A percentile compares a stretch with the other conserved stretches of the same genome.
phyloP scores from a whole-genome alignment of 2,888 invertebrate genomes.

The Tanaodytes sp. region DNA sequence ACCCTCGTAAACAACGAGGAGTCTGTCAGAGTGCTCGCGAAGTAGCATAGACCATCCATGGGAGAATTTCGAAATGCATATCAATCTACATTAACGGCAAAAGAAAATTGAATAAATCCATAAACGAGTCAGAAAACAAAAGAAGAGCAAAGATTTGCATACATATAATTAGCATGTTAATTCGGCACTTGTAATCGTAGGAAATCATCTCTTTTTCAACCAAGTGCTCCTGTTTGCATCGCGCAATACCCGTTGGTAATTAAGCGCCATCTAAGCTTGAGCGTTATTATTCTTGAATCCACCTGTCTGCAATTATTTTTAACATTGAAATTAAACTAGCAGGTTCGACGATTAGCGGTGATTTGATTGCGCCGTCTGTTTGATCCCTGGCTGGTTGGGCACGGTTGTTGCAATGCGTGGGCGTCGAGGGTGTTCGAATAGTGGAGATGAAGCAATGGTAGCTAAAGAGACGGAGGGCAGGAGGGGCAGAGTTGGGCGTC shows the following conservation, averaged over 20 bases:
- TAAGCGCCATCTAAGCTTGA: slow-evolving; percentile 9
- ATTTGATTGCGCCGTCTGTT: slow-evolving; percentile 66
- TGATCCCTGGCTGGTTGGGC: slow-evolving; percentile 47
- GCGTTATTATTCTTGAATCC: slow-evolving; percentile 37
- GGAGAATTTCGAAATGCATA: too few relatives aligned
- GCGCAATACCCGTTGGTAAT: slow-evolving; percentile 7
- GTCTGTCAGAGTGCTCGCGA: too few relatives aligned
- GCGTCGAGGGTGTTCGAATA: slow-evolving; percentile 51
- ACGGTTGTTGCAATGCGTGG: slow-evolving; percentile 48
- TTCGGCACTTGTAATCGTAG: slow-evolving; percentile 5
- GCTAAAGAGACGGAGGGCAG: slow-evolving; percentile 47
- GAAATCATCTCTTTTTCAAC: not conserved
- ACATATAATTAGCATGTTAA: slow-evolving; percentile 22
- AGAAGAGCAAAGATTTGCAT: not conserved
- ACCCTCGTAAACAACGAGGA: too few relatives aligned
- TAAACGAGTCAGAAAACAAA: too few relatives aligned
- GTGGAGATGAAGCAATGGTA: slow-evolving; percentile 55
- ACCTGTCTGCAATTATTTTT: slow-evolving; percentile 63
- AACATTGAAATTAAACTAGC: slow-evolving; percentile 62
- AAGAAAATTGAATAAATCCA: too few relatives aligned
- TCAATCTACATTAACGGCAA: too few relatives aligned
- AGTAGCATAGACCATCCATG: too few relatives aligned
- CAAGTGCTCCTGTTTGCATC: slow-evolving; percentile 10
- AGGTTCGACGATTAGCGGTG: slow-evolving; percentile 65
- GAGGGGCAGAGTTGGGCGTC: slow-evolving; percentile 67